phyloP scores from a whole-genome alignment of 2,113 vertebrate species.

The Tetrao urogallus region DNA sequence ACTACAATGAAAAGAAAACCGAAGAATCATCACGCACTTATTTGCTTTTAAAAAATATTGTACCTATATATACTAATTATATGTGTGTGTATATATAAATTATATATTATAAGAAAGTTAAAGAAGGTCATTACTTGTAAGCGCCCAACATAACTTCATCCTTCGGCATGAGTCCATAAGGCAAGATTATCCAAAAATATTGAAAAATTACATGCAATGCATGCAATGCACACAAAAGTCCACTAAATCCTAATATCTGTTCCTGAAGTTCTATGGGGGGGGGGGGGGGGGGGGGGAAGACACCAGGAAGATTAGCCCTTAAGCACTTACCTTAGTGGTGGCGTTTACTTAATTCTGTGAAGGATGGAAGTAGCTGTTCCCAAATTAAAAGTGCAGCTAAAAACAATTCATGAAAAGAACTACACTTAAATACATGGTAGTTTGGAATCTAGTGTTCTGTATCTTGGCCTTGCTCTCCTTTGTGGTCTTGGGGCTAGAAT shows the following conservation, averaged over 20 bases:
- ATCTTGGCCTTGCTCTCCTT: conserved; percentile 28
- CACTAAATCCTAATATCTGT: neutral
- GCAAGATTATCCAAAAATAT: neutral
- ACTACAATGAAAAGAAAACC: fast-evolving
- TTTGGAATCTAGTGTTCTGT: neutral
- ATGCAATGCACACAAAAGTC: neutral
- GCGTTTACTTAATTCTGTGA: neutral
- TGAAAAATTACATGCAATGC: neutral
- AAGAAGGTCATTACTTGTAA: neutral
- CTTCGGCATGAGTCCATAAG: neutral
- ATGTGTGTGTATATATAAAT: too few relatives aligned
- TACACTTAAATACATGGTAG: neutral
- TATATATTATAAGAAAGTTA: neutral
- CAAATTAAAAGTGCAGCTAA: neutral
- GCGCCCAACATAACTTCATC: neutral
- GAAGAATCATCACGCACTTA: neutral
- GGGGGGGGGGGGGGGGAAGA: too few relatives aligned
- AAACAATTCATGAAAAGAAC: neutral
- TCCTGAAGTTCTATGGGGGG: neutral
- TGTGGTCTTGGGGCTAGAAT: conserved; percentile 17
- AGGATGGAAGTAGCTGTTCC: neutral
- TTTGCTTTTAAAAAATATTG: neutral
- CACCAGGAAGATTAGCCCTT: neutral
- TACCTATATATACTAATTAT: neutral
- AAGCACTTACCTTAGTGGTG: neutral